Base-by-base conservation (phyloP, 2,888 invertebrate species). In the Drosophila planitibia region DNA sequence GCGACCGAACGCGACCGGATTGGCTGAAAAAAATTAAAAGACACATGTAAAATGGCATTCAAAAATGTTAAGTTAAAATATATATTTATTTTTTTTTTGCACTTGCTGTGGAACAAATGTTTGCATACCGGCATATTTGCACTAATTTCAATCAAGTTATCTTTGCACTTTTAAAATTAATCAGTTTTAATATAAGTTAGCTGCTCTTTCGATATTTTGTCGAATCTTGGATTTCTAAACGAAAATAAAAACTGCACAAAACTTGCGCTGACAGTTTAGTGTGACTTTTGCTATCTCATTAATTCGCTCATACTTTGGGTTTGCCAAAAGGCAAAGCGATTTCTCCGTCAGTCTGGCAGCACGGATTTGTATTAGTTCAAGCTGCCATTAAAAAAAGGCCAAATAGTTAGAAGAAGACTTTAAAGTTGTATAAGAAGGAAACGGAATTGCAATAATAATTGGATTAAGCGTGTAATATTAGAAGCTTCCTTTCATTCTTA, bases 11-110 rank as follows among this genome's bases (percentile, higher is more conserved):
- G 83, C 60, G 58, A 62, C 41, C 68, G 72, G 39, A 58, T 64
- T 54, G 79, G 58, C 81, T 91, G 80, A 9, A 88, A 91, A n/a
- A 12, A 39, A 54, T 30, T 33, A 37, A 9, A 2, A 16, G 0
- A 51, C 14, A 14, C 14, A 39, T 25, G 19, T 41, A 25, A 39
- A 22, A 25, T 14, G 1, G 4, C 3, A 22, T 16, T 12, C 25
- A 25, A 9, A 28, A 57, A 30, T 4, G 4, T 33, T 25, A 2
- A 14, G 7, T 25, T 19, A 28, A 55, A 37, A 14, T 16, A 22
- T 16, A 25, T 25, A 25, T 25, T 1, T 51, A 25, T 25, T 47
- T 25, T 47, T 16, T 14, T 4, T 4, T 22, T 47, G 22, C 22
- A 16, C 4, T 22, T 25, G 4, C 7, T 25, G 4, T 25, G 4